A percentile compares a stretch with the other conserved stretches of the same genome.
Conservation (phyloP, 92 coral and sea anemone genomes). For the Porites cylindrica region DNA sequence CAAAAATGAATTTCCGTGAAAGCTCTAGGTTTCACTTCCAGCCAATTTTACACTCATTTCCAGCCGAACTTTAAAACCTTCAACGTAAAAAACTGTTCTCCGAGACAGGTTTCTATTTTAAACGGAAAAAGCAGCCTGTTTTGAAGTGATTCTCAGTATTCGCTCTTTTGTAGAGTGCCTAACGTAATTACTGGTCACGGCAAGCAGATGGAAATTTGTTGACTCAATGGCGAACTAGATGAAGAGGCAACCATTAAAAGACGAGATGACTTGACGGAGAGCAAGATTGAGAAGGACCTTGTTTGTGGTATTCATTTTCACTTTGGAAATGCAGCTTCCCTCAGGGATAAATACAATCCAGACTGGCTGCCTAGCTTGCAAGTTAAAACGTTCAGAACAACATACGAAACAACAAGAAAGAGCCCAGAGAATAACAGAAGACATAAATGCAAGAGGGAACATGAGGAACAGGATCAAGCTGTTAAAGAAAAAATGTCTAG, state of each 20-base stretch:
- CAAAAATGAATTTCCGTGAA: no score
- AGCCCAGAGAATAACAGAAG: slow-evolving; percentile 42
- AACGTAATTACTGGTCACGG: slow-evolving; percentile 55
- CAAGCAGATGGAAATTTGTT: slow-evolving; percentile 54
- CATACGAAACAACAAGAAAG: slow-evolving; percentile 32
- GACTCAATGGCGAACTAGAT: slow-evolving; percentile 51
- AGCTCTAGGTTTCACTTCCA: no score
- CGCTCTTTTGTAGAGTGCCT: slow-evolving; percentile 52
- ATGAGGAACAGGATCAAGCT: not conserved
- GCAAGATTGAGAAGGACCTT: slow-evolving; percentile 15
- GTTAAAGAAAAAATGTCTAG: slow-evolving; percentile 26
- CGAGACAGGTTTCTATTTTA: no score
- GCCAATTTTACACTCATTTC: no score
- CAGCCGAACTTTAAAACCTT: no score
- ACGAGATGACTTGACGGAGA: slow-evolving; percentile 46
- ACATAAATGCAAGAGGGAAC: slow-evolving; percentile 39
- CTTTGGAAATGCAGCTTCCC: slow-evolving; percentile 25
- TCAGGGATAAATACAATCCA: slow-evolving; percentile 45
- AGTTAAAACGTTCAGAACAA: not conserved
- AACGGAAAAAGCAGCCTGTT: no score
- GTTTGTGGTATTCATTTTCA: slow-evolving; percentile 36
- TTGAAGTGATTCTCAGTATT: no score
- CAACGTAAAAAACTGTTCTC: no score
- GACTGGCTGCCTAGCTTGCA: slow-evolving; percentile 49
- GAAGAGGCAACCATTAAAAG: slow-evolving; percentile 35